These are phyloP conservation scores for Mythimna vitellina DNA, from an alignment of 2,888 invertebrate genomes.

Conservation along the genomic window DNA sequence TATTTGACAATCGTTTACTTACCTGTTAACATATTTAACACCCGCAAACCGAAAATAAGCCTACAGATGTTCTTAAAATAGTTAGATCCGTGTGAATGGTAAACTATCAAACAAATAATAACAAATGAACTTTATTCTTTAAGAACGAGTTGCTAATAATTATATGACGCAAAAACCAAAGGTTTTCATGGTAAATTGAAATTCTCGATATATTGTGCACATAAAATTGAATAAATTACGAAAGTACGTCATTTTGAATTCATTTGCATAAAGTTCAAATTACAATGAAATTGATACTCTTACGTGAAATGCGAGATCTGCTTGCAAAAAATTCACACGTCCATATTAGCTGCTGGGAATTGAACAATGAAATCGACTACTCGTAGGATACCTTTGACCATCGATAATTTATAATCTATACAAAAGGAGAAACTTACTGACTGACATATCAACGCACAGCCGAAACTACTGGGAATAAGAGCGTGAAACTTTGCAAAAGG, in stretches of 20 bases:
- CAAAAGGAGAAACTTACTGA: too few relatives aligned
- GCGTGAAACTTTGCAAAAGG: too few relatives aligned
- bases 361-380: neutral
- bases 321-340: conserved; percentile 1
- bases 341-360: neutral
- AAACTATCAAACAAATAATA: conserved; percentile 2
- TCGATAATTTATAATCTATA: too few relatives aligned
- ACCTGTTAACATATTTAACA: neutral
- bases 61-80: neutral
- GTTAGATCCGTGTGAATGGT: neutral
- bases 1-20: neutral
- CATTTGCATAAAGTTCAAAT: neutral
- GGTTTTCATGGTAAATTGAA: neutral
- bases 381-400: too few relatives aligned
- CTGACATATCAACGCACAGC: too few relatives aligned
- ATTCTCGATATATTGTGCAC: neutral
- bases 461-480: too few relatives aligned
- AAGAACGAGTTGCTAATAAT: conserved; percentile 7
- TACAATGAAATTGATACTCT: neutral
- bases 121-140: conserved; percentile 8
- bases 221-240: neutral
- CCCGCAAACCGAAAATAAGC: neutral
- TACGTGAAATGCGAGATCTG: neutral
- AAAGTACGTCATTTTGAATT: neutral
- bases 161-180: neutral